Evolutionary conservation across 2,797 vertebrate species (phyloP), one percentile per base, ranked within the genome.

Genomic region (Chaenodraco wilsoni): DNA sequence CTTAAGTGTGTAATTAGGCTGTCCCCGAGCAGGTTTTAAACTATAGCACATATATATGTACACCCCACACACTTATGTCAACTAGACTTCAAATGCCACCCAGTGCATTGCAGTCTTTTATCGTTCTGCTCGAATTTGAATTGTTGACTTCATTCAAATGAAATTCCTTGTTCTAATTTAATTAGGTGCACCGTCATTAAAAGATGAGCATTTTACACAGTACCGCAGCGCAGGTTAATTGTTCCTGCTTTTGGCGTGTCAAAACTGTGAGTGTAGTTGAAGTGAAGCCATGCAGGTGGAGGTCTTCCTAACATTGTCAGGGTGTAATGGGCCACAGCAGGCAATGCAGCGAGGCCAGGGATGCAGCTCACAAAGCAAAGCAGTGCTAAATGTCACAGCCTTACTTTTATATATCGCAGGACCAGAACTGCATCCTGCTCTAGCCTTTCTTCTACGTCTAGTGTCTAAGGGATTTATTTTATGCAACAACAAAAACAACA

Each of bases 1-100:
- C 84, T 84, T 91, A 91, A 91, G 84, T 93, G 88, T 91, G 81
- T 93, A 92, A 93, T 93, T 91, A 91, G 81, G 68, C 90, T 81
- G 72, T 91, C 87, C 89, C 89, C 83, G 78, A 90, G 89, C 90
- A 88, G 82, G 76, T 83, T 92, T 89, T 82, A 84, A 87, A 86
- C 85, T 76, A 86, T 79, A 86, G 83, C 84, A 84, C 81, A 83
- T 72, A 86, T 85, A 88, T 90, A 80, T 74, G 43, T 69, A 59
- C 78, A 76, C 66, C 70, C 52, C 83, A 79, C 76, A 76, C 86
- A 73, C 63, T 87, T 87, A 90, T 87, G 81, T 83, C 64, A 50
- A 77, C 74, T 27, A 79, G 69, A 82, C 82, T 37, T 40, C 79
- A 88, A 88, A 88, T 79, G 67, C 78, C 76, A 74, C 58, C 59